phyloP scores from a whole-genome alignment of 2,113 vertebrate species.

The Muscicapa adusta region DNA sequence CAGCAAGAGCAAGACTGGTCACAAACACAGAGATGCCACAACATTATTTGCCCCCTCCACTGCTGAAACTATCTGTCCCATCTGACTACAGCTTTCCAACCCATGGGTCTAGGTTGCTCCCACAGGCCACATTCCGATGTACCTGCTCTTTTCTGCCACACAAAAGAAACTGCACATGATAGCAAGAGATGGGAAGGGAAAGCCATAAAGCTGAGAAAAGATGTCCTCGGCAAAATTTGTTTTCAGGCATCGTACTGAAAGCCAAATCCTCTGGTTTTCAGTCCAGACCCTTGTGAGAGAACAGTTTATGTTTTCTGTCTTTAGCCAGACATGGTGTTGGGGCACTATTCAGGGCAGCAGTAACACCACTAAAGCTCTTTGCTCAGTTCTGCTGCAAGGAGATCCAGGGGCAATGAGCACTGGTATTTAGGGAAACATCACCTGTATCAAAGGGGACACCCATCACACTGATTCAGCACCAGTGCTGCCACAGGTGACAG shows the following conservation, averaged over 20 bases:
- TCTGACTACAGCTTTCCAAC: background rate
- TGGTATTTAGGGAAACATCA: background rate
- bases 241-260: background rate
- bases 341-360: background rate
- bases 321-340: background rate
- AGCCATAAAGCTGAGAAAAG: background rate
- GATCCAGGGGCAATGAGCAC: background rate
- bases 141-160: background rate
- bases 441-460: background rate
- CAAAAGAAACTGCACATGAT: background rate
- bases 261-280: background rate
- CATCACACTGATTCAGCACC: background rate
- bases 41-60: background rate
- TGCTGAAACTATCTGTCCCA: background rate
- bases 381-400: background rate
- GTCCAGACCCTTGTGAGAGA: background rate
- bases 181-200: background rate
- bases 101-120: background rate
- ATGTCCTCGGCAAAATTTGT: background rate
- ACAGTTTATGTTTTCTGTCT: background rate
- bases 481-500: background rate
- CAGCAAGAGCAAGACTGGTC: background rate
- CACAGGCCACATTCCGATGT: background rate
- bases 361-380: background rate
- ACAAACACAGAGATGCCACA: background rate